phyloP scores from a whole-genome alignment of 2,797 vertebrate genomes.

The Sardinella longiceps region DNA sequence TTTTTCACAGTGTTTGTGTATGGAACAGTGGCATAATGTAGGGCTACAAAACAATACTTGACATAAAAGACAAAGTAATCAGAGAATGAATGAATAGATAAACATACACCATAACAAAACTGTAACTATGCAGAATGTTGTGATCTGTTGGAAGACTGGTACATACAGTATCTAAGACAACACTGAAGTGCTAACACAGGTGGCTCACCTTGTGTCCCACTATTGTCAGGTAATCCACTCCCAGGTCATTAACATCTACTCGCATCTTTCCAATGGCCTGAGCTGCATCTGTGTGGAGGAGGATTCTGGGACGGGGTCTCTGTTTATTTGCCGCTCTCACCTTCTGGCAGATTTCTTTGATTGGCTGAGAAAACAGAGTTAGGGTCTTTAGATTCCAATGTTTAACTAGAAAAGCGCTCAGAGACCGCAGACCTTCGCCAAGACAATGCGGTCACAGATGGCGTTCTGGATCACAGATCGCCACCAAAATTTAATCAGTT shows the following conservation, averaged over 20 bases:
- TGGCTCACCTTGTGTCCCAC: conserved; percentile 93
- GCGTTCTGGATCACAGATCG: no score
- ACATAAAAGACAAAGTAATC: neutral
- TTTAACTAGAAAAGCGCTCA: no score
- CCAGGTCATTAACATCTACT: conserved; percentile 85
- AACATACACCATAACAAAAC: neutral
- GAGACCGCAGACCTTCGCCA: no score
- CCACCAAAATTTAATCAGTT: no score
- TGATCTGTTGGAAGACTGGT: neutral
- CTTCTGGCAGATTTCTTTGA: conserved; percentile 81
- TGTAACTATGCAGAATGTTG: neutral
- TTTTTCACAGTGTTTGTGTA: neutral
- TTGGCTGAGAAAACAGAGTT: conserved; percentile 72
- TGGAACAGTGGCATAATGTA: neutral
- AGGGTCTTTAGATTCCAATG: neutral
- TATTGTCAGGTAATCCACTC: conserved; percentile 91
- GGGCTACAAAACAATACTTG: neutral
- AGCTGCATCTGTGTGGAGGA: conserved; percentile 91
- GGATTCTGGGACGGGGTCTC: conserved; percentile 65
- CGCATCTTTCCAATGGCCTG: conserved; percentile 89
- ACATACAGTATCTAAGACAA: no score
- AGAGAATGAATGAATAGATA: neutral
- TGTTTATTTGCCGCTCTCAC: conserved; percentile 74
- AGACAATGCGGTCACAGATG: no score
- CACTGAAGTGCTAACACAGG: neutral